Evolutionary conservation across 2,888 invertebrate genomes (phyloP).

Genomic region (Ceramica pisi): DNA sequence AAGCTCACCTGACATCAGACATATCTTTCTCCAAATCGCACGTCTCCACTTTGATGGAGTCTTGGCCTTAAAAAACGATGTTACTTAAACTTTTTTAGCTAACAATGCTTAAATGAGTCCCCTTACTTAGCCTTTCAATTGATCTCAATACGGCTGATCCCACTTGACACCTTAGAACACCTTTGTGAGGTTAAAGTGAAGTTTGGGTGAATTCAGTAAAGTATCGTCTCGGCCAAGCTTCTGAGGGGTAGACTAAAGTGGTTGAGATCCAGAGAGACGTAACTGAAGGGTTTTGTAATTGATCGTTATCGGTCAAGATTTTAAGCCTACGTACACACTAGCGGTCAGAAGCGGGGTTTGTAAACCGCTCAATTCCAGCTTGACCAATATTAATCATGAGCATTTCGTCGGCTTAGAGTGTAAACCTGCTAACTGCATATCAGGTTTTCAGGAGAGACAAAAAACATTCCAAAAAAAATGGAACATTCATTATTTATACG

Average conservation of each 20-base stretch:
- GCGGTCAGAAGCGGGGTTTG: no score
- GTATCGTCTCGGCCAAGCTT: conserved; percentile 16
- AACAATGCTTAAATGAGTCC: conserved; percentile 23
- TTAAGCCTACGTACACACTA: no score
- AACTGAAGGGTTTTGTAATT: not conserved
- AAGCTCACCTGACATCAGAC: no score
- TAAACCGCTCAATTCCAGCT: no score
- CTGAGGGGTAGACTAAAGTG: conserved; percentile 4
- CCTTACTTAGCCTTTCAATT: conserved; percentile 57
- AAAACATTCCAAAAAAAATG: no score
- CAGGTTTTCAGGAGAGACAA: no score
- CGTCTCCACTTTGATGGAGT: not conserved
- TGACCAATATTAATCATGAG: no score
- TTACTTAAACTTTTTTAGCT: not conserved
- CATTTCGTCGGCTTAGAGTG: no score
- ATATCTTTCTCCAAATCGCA: no score
- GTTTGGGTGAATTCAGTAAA: conserved; percentile 34
- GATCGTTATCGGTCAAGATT: conserved; percentile 2
- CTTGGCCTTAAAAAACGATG: not conserved
- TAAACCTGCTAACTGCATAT: no score
- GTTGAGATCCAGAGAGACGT: conserved; percentile 11
- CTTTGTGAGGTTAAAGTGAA: conserved; percentile 47
- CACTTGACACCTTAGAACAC: conserved; percentile 43
- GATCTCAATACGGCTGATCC: conserved; percentile 32
- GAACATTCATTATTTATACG: no score